Conservation (phyloP, 2,113 vertebrate genomes). For the Fulica atra region DNA sequence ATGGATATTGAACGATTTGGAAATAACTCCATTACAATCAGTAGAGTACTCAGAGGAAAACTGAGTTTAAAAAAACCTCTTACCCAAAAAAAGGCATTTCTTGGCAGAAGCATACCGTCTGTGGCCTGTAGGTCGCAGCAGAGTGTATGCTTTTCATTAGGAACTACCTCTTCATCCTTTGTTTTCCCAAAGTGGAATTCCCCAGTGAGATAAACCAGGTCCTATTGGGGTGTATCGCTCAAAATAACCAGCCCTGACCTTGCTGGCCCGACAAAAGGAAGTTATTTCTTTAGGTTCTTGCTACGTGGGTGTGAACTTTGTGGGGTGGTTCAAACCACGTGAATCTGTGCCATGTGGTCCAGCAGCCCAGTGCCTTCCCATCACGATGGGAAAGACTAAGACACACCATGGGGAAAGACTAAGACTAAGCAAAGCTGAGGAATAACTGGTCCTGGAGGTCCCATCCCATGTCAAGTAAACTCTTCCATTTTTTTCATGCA, state of each 20-base stretch:
- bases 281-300: neutral
- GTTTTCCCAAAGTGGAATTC: neutral
- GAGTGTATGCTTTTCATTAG: slow-evolving; percentile 33
- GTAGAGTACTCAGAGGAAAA: neutral
- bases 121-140: slow-evolving; percentile 63
- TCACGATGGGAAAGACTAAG: neutral
- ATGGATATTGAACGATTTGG: neutral
- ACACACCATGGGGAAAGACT: neutral
- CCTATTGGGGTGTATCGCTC: accelerated
- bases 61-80: neutral
- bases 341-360: neutral
- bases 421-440: neutral
- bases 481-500: neutral
- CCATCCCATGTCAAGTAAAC: neutral
- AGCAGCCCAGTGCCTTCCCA: neutral
- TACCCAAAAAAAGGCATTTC: neutral
- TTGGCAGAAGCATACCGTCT: neutral
- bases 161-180: neutral
- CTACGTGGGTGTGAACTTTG: neutral
- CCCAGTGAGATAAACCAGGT: neutral
- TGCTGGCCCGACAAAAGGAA: neutral
- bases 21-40: neutral
- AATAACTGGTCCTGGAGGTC: neutral
- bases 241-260: neutral
- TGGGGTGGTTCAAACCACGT: neutral